Base-by-base conservation (phyloP, 2,797 vertebrate genomes). In the Eurystomus glaucurus region DNA sequence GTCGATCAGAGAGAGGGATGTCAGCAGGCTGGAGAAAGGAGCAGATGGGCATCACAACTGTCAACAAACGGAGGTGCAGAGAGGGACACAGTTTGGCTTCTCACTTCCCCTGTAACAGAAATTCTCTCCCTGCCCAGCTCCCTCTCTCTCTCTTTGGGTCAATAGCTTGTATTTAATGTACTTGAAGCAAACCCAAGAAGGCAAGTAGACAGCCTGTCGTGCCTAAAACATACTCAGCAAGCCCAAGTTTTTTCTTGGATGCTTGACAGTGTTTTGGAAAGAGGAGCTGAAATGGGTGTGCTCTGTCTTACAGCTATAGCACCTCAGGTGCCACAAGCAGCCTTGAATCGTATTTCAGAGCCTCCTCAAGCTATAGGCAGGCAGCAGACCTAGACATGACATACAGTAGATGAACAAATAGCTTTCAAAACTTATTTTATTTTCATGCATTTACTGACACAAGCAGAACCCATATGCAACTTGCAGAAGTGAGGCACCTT, bases 381-480 rank as follows among this genome's bases (percentile, higher is more conserved):
- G 72, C 50, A 75, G 66, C 55, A 69, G 52, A 35, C 2, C 7
- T 16, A 35, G 35, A 46, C 4, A 1, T 4, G 18, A 46, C 39
- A 66, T 0, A 1, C 17, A n/a, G 60, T 0, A 65, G 20, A 17
- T 46, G 10, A 71, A 50, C 19, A 70, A 45, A 75, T 0, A 66
- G 60, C 21, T 85, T 92, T 71, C 37, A 62, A 75, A 70, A 46
- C 2, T 43, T 8, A 3, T 46, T 96, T 92, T 91, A 75, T 61
- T 96, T 72, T 50, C 33, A 23, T 46, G 33, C 23, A 13, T 85
- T 92, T 78, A 61, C 6, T 60, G 58, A 31, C 39, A 62, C 0
- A 0, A 31, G n/a, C 13, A 52, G 35, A 76, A 60, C n/a, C 9
- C 10, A 10, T 11, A 2, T 0, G 43, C 2, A 1, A 5, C 28